phyloP scores from a whole-genome alignment of 2,113 vertebrate species.

The Myocastor coypus region DNA sequence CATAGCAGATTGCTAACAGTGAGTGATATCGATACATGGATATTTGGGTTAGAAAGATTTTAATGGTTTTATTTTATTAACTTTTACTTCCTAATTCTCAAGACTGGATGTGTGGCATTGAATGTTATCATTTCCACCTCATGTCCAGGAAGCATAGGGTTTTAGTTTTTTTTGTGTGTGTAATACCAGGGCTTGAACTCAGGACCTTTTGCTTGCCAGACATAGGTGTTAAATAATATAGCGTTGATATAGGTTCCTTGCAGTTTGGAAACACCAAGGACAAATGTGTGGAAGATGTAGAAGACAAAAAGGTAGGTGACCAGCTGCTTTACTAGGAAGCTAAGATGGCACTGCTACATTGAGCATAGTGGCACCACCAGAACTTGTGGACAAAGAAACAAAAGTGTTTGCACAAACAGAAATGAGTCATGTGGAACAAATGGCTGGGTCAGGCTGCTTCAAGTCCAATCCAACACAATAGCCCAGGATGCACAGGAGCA shows the following conservation, averaged over 20 bases:
- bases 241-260: not conserved
- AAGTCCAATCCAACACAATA: not conserved
- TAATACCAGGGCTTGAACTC: too few relatives aligned
- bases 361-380: not conserved
- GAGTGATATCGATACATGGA: not conserved
- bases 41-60: not conserved
- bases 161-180: too few relatives aligned
- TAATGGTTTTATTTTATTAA: conserved; percentile 41
- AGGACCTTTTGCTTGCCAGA: too few relatives aligned
- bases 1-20: not conserved
- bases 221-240: not conserved
- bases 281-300: not conserved
- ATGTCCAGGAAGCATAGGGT: not conserved
- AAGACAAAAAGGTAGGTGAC: not conserved
- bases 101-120: not conserved
- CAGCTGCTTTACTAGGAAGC: not conserved
- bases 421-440: not conserved
- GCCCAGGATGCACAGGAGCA: not conserved
- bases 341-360: not conserved
- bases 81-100: not conserved
- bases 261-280: not conserved
- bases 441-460: not conserved
- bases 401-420: not conserved
- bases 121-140: not conserved
- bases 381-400: not conserved